Base-by-base conservation (phyloP, 2,113 vertebrate genomes). In the Hyperopisus bebe region DNA sequence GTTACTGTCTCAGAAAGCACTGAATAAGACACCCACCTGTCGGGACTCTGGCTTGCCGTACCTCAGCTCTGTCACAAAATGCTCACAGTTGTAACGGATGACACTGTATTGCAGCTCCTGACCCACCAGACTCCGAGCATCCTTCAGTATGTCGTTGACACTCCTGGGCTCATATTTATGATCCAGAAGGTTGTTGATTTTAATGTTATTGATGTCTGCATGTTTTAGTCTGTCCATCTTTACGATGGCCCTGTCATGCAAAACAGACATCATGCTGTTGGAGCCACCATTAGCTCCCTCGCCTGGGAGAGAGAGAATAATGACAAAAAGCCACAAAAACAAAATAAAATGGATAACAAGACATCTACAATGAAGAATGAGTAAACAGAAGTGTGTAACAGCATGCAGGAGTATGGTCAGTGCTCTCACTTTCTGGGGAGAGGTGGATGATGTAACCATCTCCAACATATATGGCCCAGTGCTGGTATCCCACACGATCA, bases 391-490 rank as follows among this genome's bases (percentile, higher is more conserved):
- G n/a, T 62, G 46, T 48, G 31, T 66, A 8, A 35, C 10, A 46
- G 1, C 1, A n/a, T n/a, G 87, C 51, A 58, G 55, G 35, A 39
- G 0, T 17, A 9, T 46, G 39, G 77, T 17, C 9, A 2, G 10
- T 31, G 42, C 84, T 83, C 95, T 95, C 88, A 96, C 95, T 91
- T 46, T 95, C 93, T 85, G 97, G 96, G 0, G 96, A 95, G 90
- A 99, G 83, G 90, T 98, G 97, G 90, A 98, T 91, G 39, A 98
- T 94, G 1, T 92, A 96, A 87, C 97, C 97, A 1, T 97, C 91
- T 0, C 97, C 97, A 21, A 98, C 89, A 19, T 97, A 98, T 74
- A 98, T 88, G 6, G 94, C 97, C 97, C 97, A 98, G 93, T 98
- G 97, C 53, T 96, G 94, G 90, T 97, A 98, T 5, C 90, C 11